Conservation (phyloP, 2,888 invertebrate genomes). For the Eupithecia inturbata region DNA sequence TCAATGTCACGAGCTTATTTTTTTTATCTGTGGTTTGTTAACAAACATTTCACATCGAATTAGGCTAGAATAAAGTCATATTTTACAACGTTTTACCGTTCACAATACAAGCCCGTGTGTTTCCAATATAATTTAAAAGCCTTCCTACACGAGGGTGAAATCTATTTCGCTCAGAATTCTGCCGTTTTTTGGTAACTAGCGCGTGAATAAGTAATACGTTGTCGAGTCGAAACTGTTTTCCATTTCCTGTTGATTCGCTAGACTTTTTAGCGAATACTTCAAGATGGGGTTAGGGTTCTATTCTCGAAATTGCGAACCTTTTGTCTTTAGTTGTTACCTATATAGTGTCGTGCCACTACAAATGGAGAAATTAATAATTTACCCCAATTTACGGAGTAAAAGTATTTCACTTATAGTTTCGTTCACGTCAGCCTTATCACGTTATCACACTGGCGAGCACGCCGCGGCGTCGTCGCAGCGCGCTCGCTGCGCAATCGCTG, state of each 20-base stretch:
- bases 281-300: not conserved
- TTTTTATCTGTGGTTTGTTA: too few relatives aligned
- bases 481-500: too few relatives aligned
- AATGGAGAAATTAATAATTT: not conserved
- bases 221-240: constrained; percentile 33
- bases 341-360: not conserved
- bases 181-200: constrained; percentile 55
- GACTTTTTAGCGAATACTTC: not conserved
- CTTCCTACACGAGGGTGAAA: constrained; percentile 55
- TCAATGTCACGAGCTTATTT: too few relatives aligned
- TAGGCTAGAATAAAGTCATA: not conserved
- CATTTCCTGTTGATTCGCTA: not conserved
- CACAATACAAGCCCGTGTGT: constrained; percentile 44
- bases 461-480: too few relatives aligned
- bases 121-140: constrained; percentile 52
- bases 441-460: too few relatives aligned
- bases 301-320: not conserved
- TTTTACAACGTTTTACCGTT: not conserved
- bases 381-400: not conserved
- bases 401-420: not conserved
- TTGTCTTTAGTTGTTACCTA: not conserved
- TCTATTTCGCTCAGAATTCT: constrained; percentile 61
- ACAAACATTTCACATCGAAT: not conserved
- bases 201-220: constrained; percentile 63
- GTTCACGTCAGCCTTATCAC: not conserved